These are phyloP conservation scores for Felis catus DNA, from an alignment of 2,113 vertebrate species.

Conservation along the genomic window DNA sequence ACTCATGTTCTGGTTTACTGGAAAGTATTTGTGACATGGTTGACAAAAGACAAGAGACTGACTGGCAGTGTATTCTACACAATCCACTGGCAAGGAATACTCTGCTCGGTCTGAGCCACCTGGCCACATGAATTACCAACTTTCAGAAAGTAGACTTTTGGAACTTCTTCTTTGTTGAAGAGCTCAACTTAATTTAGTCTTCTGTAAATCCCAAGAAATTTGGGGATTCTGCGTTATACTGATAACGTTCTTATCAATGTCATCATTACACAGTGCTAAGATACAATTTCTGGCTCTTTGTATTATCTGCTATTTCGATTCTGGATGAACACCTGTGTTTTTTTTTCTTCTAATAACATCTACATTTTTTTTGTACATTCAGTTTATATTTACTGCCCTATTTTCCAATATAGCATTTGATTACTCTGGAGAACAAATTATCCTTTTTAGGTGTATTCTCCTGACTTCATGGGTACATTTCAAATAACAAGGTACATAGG, in stretches of 20 bases:
- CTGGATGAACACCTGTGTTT: not conserved
- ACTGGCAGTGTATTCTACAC: no score
- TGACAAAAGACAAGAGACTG: no score
- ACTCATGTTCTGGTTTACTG: not conserved
- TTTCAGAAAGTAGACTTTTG: not conserved
- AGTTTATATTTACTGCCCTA: not conserved
- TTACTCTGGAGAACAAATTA: conserved; percentile 25
- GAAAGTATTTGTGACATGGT: not conserved
- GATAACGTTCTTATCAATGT: not conserved
- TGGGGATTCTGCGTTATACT: not conserved
- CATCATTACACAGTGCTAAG: not conserved
- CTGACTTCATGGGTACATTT: not conserved
- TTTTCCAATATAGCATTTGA: conserved; percentile 26
- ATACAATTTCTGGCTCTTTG: not conserved
- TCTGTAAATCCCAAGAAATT: not conserved
- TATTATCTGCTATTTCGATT: not conserved
- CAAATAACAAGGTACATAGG: not conserved
- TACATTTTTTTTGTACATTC: not conserved
- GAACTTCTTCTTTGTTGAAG: not conserved
- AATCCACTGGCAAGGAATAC: no score
- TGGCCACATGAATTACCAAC: not conserved
- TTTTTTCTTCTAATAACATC: not conserved
- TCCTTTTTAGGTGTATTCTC: not conserved
- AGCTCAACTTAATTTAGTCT: not conserved
- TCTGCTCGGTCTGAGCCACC: no score